phyloP scores from a whole-genome alignment of 2,888 invertebrate genomes.

The Chloromyia formosa region DNA sequence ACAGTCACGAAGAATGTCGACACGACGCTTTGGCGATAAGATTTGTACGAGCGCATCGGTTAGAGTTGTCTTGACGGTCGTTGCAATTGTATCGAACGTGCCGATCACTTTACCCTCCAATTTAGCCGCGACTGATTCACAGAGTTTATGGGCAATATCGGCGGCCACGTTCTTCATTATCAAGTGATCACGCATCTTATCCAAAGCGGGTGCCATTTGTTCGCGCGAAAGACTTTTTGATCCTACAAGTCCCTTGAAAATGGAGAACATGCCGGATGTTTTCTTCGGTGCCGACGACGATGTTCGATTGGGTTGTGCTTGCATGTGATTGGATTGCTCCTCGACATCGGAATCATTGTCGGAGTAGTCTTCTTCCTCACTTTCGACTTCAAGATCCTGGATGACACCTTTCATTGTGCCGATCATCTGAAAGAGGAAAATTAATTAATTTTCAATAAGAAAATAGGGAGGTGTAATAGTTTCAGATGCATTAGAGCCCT shows the following conservation, averaged over 20 bases:
- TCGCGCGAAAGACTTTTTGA: slow-evolving; percentile 84
- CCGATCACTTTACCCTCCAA: slow-evolving; percentile 92
- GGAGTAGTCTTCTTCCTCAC: slow-evolving; percentile 68
- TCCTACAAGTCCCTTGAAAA: slow-evolving; percentile 88
- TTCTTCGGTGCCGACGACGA: slow-evolving; percentile 52
- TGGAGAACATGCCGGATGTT: slow-evolving; percentile 78
- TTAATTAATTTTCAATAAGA: slow-evolving; percentile 45
- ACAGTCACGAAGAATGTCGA: slow-evolving; percentile 96
- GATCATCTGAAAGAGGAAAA: slow-evolving; percentile 68
- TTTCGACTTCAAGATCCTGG: slow-evolving; percentile 83
- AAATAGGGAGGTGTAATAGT: slow-evolving; percentile 37
- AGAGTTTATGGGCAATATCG: slow-evolving; percentile 93
- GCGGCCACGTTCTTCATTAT: slow-evolving; percentile 97
- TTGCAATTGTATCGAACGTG: slow-evolving; percentile 93
- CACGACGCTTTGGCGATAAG: slow-evolving; percentile 91
- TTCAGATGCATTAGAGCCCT: too few relatives aligned
- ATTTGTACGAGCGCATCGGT: slow-evolving; percentile 93
- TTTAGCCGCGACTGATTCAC: slow-evolving; percentile 89
- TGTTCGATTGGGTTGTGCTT: slow-evolving; percentile 57
- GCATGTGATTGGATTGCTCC: slow-evolving; percentile 48
- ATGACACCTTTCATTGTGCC: slow-evolving; percentile 87
- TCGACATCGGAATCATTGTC: slow-evolving; percentile 51
- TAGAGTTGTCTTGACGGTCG: slow-evolving; percentile 85
- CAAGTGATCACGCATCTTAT: slow-evolving; percentile 94
- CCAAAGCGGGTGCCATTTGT: slow-evolving; percentile 86